Conservation (phyloP, 2,113 vertebrate species). For the Cavia porcellus region DNA sequence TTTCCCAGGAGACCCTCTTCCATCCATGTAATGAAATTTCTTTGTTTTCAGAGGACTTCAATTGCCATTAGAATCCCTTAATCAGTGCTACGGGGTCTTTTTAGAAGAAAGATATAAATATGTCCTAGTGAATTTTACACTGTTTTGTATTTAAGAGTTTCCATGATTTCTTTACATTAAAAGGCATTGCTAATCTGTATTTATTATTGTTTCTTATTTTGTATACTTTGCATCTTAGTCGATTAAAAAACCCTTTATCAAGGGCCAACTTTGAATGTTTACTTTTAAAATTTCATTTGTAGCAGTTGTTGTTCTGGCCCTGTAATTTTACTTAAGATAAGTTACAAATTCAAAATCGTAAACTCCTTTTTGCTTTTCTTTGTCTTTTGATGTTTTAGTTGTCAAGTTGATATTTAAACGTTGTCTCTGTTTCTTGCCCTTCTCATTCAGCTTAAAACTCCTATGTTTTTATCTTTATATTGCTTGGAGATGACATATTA, state of each 20-base stretch:
- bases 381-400: slow-evolving; percentile 17
- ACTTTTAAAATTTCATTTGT: slow-evolving; percentile 46
- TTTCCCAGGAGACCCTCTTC: slow-evolving; percentile 56
- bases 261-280: slow-evolving; percentile 28
- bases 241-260: neutral
- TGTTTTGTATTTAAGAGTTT: slow-evolving; percentile 38
- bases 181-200: neutral
- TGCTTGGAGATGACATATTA: neutral
- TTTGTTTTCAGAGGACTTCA: slow-evolving; percentile 41
- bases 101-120: slow-evolving; percentile 42
- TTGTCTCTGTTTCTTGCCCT: neutral
- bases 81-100: neutral
- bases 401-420: neutral
- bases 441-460: slow-evolving; percentile 34
- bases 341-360: slow-evolving; percentile 30
- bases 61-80: slow-evolving; percentile 22
- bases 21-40: slow-evolving; percentile 53
- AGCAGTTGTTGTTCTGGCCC: neutral
- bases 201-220: slow-evolving; percentile 44
- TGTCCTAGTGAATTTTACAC: neutral
- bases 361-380: neutral
- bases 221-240: slow-evolving; percentile 37
- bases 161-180: slow-evolving; percentile 35
- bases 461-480: slow-evolving; percentile 21
- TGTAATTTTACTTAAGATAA: slow-evolving; percentile 49